These are phyloP conservation scores for Empis livida DNA, from an alignment of 2,888 invertebrate species.

Conservation along the genomic window DNA sequence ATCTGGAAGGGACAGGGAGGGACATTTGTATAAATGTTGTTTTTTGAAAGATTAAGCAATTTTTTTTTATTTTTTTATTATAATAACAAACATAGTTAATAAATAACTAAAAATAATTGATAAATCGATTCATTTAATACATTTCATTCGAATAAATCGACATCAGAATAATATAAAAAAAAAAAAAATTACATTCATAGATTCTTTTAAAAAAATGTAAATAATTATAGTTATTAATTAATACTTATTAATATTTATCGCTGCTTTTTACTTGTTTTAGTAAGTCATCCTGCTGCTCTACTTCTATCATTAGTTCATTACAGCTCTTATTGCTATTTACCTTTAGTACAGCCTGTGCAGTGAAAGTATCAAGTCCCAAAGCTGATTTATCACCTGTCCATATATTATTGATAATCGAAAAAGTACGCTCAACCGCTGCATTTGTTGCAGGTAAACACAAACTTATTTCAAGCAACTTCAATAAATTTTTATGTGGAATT, in stretches of 20 bases:
- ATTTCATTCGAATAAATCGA: too few species aligned
- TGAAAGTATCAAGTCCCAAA: neutral
- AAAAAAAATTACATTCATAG: too few species aligned
- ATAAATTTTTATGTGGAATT: neutral
- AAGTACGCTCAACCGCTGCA: constrained; percentile 6
- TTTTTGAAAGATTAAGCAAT: neutral
- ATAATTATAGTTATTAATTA: too few species aligned
- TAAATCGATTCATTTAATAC: neutral
- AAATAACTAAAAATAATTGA: neutral
- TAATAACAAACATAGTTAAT: neutral
- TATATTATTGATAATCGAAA: constrained; percentile 7
- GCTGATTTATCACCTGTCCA: neutral
- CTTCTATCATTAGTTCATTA: neutral
- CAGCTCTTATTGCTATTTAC: neutral
- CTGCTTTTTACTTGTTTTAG: too few species aligned
- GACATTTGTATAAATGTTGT: neutral
- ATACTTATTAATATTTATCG: too few species aligned
- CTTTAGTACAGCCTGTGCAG: constrained; percentile 1
- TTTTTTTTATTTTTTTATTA: neutral
- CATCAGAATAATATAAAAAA: too few species aligned
- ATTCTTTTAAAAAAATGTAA: too few species aligned
- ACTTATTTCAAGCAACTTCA: neutral
- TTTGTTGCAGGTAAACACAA: neutral
- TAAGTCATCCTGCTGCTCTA: neutral
- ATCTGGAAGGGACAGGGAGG: neutral